Percentiles rank a stretch among this genome's conserved stretches.
Evolutionary conservation across 2,888 invertebrate species (phyloP).

Genomic region (Epicampocera succincta): DNA sequence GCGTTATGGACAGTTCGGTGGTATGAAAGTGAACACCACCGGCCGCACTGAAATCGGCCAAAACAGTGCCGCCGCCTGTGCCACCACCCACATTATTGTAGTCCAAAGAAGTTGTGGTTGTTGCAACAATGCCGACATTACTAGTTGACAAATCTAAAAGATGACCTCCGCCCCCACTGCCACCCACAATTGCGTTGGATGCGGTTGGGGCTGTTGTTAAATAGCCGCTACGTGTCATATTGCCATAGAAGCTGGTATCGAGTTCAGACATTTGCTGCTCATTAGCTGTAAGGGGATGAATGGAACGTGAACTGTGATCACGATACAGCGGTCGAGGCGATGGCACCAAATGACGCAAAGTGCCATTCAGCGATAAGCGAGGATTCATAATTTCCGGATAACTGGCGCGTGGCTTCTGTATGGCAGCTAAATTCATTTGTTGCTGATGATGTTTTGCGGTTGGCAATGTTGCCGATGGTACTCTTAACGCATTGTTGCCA

Average conservation of each 20-base stretch:
- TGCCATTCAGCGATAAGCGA: slow-evolving; percentile 80
- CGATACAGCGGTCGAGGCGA: slow-evolving; percentile 79
- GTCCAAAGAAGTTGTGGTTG: slow-evolving; percentile 64
- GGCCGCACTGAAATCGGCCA: slow-evolving; percentile 64
- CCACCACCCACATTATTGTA: slow-evolving; percentile 59
- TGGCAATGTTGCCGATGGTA: slow-evolving; percentile 36
- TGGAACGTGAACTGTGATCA: slow-evolving; percentile 80
- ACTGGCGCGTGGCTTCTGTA: slow-evolving; percentile 76
- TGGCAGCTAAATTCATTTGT: slow-evolving; percentile 53
- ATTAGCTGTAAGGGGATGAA: slow-evolving; percentile 78
- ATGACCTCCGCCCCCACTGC: slow-evolving; percentile 21
- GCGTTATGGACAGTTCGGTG: slow-evolving; percentile 80
- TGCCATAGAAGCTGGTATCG: slow-evolving; percentile 77
- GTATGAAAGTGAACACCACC: slow-evolving; percentile 76
- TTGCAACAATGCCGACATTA: slow-evolving; percentile 69
- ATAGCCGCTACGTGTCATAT: slow-evolving; percentile 69
- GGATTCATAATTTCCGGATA: slow-evolving; percentile 80
- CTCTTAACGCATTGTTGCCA: slow-evolving; percentile 53
- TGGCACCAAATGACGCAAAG: slow-evolving; percentile 79
- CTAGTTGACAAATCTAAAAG: slow-evolving; percentile 59
- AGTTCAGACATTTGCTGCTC: slow-evolving; percentile 80
- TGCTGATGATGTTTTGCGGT: slow-evolving; percentile 58
- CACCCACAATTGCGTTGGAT: slow-evolving; percentile 25
- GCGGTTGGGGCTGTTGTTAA: slow-evolving; percentile 64
- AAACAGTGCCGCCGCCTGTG: slow-evolving; percentile 68